Evolutionary conservation across 2,888 invertebrate species (phyloP).

Genomic region (Vannuccia rotundouncinata): DNA sequence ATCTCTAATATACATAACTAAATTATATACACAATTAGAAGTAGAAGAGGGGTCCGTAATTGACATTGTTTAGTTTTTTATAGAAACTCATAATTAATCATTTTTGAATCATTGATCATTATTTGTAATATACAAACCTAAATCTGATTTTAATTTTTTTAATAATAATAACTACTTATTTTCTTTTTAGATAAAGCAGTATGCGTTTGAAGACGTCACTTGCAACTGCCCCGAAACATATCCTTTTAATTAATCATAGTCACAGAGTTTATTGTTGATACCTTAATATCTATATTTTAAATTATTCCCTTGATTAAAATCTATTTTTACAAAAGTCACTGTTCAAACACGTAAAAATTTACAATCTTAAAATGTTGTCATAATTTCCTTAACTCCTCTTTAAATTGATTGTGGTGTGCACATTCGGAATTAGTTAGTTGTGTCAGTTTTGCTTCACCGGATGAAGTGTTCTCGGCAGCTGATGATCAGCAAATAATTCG

Average conservation of each 20-base stretch:
- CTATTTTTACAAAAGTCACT: constrained; percentile 17
- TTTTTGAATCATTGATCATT: no score
- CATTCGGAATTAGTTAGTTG: constrained; percentile 72
- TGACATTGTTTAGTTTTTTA: no score
- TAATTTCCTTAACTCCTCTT: not conserved
- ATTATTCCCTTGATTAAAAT: not conserved
- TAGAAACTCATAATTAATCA: no score
- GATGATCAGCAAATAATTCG: constrained; percentile 81
- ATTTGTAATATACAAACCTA: no score
- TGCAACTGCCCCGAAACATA: constrained; percentile 69
- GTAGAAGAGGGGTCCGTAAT: no score
- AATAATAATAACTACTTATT: not conserved
- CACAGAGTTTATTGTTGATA: no score
- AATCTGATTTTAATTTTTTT: no score
- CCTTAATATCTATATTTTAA: constrained; percentile 28
- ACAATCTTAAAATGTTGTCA: not conserved
- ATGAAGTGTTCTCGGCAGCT: constrained; percentile 87
- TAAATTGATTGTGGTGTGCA: constrained; percentile 36
- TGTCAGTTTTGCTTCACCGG: constrained; percentile 84
- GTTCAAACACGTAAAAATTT: not conserved
- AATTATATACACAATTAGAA: no score
- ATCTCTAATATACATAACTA: no score
- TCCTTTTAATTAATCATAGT: no score
- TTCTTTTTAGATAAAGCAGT: constrained; percentile 39
- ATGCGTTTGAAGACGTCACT: constrained; percentile 78